phyloP scores from a whole-genome alignment of 2,797 vertebrate species.

The Rhynchonycteris naso region DNA sequence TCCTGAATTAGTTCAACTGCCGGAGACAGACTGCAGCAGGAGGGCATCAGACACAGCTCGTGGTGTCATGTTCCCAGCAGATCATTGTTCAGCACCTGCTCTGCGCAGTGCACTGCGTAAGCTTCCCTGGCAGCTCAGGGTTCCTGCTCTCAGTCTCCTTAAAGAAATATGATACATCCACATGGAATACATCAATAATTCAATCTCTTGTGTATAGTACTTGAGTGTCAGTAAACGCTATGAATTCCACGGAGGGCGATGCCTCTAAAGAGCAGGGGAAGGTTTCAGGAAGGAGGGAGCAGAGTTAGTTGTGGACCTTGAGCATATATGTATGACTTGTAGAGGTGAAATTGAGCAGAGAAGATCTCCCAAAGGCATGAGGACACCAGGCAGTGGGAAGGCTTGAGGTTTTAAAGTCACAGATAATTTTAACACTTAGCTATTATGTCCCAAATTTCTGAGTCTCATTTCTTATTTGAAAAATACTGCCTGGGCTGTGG shows the following conservation, averaged over 20 bases:
- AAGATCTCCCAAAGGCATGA: neutral
- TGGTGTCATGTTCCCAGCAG: neutral
- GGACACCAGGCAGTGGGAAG: accelerated
- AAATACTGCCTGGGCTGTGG: neutral
- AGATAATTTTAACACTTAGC: neutral
- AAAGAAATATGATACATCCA: neutral
- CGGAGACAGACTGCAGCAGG: neutral
- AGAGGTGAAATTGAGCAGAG: neutral
- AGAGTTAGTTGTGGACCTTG: neutral
- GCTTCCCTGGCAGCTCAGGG: neutral
- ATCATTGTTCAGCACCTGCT: neutral
- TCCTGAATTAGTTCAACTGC: neutral
- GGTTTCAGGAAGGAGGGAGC: neutral
- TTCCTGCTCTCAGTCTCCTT: neutral
- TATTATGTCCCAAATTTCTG: neutral
- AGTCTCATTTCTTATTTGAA: neutral
- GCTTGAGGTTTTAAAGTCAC: neutral
- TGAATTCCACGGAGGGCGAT: neutral
- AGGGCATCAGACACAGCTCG: neutral
- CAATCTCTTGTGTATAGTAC: neutral
- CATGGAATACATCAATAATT: neutral
- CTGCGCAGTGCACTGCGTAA: neutral
- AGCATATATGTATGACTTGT: neutral
- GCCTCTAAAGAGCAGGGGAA: neutral
- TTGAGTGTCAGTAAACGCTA: neutral